A percentile compares a stretch with the other conserved stretches of the same genome.
Evolutionary conservation across 2,888 invertebrate species (phyloP).

Genomic region (Euplagia quadripunctaria): DNA sequence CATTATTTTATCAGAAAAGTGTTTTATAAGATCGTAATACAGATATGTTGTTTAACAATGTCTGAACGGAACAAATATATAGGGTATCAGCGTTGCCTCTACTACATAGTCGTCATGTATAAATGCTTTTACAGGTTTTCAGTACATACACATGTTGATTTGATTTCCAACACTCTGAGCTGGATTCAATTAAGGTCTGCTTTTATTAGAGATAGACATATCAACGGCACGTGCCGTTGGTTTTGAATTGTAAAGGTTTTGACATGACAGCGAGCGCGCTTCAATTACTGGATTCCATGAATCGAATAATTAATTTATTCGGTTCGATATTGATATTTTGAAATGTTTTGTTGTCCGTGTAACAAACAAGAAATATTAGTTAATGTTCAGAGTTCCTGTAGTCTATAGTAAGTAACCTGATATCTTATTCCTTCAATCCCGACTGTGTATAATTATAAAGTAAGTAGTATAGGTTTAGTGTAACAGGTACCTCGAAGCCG

Average conservation of each 20-base stretch:
- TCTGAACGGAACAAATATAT: not conserved
- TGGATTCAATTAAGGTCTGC: conserved; percentile 67
- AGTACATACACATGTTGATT: conserved; percentile 57
- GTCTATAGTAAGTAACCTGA: too few species aligned
- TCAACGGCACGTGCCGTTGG: conserved; percentile 46
- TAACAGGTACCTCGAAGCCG: too few species aligned
- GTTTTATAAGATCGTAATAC: not conserved
- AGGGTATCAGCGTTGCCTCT: not conserved
- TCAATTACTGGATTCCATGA: conserved; percentile 50
- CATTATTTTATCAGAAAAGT: too few species aligned
- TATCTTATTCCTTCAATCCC: too few species aligned
- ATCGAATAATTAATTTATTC: conserved; percentile 49
- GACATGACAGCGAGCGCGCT: conserved; percentile 55
- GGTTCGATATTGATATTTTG: conserved; percentile 29
- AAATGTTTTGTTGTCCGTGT: conserved; percentile 2
- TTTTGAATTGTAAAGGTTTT: conserved; percentile 61
- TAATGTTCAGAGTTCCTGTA: too few species aligned
- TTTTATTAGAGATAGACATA: conserved; percentile 65
- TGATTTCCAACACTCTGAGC: conserved; percentile 61
- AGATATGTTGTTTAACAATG: not conserved
- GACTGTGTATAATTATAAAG: too few species aligned
- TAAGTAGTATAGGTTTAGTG: too few species aligned
- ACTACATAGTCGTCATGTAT: not conserved
- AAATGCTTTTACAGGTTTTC: conserved; percentile 45
- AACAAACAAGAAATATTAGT: not conserved